phyloP scores from a whole-genome alignment of 2,888 invertebrate genomes.

The Asteroscopus sphinx region DNA sequence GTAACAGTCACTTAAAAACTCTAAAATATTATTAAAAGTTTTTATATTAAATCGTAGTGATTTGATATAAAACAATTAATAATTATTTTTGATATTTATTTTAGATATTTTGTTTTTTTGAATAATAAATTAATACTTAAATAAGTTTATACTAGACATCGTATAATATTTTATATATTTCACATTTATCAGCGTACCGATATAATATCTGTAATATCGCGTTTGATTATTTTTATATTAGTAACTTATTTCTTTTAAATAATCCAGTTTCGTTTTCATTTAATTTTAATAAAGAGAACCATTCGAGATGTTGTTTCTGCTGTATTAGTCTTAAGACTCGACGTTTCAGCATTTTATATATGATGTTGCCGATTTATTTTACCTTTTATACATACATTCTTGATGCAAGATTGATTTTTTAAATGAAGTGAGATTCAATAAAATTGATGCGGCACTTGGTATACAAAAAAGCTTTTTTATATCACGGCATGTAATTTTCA shows the following conservation, averaged over 20 bases:
- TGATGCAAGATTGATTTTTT: conserved; percentile 37
- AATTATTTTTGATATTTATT: too few species aligned
- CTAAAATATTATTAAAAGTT: conserved; percentile 22
- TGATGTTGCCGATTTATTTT: conserved; percentile 22
- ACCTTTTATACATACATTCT: conserved; percentile 15
- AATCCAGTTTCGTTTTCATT: conserved; percentile 7
- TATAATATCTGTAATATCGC: not conserved
- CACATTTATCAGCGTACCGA: conserved; percentile 8
- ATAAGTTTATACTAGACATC: conserved; percentile 1
- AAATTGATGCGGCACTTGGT: not conserved
- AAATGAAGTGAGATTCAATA: conserved; percentile 26
- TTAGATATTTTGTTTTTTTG: conserved; percentile 4
- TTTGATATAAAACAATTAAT: too few species aligned
- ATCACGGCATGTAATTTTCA: conserved; percentile 10
- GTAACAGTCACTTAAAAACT: conserved; percentile 5
- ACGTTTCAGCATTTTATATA: conserved; percentile 21
- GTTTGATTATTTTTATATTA: conserved; percentile 11
- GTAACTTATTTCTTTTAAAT: conserved; percentile 12
- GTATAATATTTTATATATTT: conserved; percentile 7
- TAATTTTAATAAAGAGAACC: conserved; percentile 13
- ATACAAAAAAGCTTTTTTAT: not conserved
- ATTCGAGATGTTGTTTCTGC: conserved; percentile 3
- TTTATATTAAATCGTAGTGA: too few species aligned
- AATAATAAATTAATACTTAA: conserved; percentile 12
- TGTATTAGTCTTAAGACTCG: conserved; percentile 26